Percentiles rank a stretch among this genome's conserved stretches.
These are phyloP conservation scores for Poeciliopsis paucimaculata DNA, from an alignment of 2,797 vertebrate species.

Conservation along the genomic window DNA sequence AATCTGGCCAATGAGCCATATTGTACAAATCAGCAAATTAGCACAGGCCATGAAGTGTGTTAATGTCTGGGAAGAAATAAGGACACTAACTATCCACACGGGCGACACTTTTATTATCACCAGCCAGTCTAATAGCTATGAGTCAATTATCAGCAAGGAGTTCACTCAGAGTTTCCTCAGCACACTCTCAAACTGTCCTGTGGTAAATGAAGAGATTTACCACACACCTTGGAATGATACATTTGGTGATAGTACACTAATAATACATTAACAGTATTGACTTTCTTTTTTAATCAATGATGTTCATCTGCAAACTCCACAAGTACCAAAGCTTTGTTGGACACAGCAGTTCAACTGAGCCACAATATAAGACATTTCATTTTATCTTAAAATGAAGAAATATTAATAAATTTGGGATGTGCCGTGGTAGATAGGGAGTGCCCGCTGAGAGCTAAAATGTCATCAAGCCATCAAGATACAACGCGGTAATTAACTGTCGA, in stretches of 20 bases:
- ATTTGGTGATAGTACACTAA: constrained; percentile 82
- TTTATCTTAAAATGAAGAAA: constrained; percentile 84
- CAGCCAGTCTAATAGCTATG: constrained; percentile 81
- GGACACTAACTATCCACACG: constrained; percentile 80
- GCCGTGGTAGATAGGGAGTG: constrained; percentile 72
- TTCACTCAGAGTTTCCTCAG: constrained; percentile 78
- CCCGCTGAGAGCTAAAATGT: constrained; percentile 92
- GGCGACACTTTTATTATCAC: constrained; percentile 83
- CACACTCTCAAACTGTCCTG: constrained; percentile 67
- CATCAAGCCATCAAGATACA: constrained; percentile 99
- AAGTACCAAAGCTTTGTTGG: constrained; percentile 78
- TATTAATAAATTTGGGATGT: constrained; percentile 82
- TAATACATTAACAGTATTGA: constrained; percentile 81
- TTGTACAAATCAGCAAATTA: constrained; percentile 87
- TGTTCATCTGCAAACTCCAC: constrained; percentile 84
- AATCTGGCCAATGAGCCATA: constrained; percentile 87
- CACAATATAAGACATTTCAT: constrained; percentile 85
- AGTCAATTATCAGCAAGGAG: constrained; percentile 83
- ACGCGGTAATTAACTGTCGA: constrained; percentile 99
- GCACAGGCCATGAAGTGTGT: constrained; percentile 85
- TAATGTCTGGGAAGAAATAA: constrained; percentile 83
- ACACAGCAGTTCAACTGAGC: constrained; percentile 84
- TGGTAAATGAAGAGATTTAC: constrained; percentile 72
- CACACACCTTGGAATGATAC: constrained; percentile 74
- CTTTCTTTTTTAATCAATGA: constrained; percentile 76